These are phyloP conservation scores for Tinea semifulvella DNA, from an alignment of 2,888 invertebrate genomes.

Conservation along the genomic window DNA sequence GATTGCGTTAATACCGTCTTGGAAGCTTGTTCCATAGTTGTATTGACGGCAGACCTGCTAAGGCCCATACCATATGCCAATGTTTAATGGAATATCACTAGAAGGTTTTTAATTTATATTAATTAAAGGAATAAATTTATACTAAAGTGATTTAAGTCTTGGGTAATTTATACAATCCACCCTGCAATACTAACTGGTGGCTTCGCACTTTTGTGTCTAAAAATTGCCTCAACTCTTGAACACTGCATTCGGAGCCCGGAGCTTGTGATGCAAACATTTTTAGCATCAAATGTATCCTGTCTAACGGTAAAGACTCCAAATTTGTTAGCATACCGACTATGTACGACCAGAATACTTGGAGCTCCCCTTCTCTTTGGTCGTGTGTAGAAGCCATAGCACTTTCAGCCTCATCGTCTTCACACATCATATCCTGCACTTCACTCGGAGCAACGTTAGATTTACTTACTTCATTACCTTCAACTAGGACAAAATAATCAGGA, in stretches of 20 bases:
- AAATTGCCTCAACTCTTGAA: conserved; percentile 88
- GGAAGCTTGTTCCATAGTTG: too few species aligned
- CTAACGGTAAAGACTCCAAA: conserved; percentile 88
- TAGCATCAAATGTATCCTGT: conserved; percentile 94
- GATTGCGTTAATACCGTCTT: too few species aligned
- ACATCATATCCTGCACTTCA: conserved; percentile 71
- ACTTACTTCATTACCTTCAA: conserved; percentile 69
- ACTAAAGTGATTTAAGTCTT: conserved; percentile 56
- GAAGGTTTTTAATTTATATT: not conserved
- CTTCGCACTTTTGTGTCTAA: conserved; percentile 93
- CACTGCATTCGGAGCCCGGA: conserved; percentile 86
- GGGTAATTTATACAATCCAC: conserved; percentile 88
- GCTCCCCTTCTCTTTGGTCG: conserved; percentile 92
- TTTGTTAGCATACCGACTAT: conserved; percentile 97
- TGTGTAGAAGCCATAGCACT: conserved; percentile 95
- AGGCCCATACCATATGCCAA: not conserved
- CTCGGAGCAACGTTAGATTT: conserved; percentile 63
- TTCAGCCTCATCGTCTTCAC: conserved; percentile 91
- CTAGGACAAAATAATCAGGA: conserved; percentile 76
- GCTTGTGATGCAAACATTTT: conserved; percentile 97
- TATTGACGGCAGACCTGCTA: too few species aligned
- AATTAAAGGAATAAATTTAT: not conserved
- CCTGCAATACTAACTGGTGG: conserved; percentile 84
- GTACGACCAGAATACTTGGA: conserved; percentile 96
- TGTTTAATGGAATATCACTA: not conserved